Conservation (phyloP, 2,888 invertebrate genomes). For the Chloroclystis v-ata region DNA sequence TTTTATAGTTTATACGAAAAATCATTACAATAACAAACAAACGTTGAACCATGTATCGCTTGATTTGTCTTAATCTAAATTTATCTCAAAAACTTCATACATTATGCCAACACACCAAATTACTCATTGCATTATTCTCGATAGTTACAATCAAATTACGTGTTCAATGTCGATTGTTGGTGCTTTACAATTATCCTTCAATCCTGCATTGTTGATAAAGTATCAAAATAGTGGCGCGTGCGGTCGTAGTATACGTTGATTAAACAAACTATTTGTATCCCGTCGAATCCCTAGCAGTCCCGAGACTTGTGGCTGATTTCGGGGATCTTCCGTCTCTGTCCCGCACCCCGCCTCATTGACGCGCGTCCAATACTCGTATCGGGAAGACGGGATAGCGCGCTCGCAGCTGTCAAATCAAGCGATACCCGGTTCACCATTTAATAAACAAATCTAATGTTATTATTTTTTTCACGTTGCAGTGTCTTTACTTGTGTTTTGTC, state of each 20-base stretch:
- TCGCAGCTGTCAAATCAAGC: constrained; percentile 76
- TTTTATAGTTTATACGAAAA: constrained; percentile 35
- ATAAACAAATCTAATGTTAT: constrained; percentile 38
- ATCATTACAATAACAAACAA: constrained; percentile 26
- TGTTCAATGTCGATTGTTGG: constrained; percentile 36
- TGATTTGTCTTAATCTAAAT: constrained; percentile 43
- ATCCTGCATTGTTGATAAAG: constrained; percentile 20
- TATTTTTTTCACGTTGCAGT: constrained; percentile 60
- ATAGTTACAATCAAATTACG: constrained; percentile 36
- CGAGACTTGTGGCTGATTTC: constrained; percentile 57
- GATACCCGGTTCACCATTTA: constrained; percentile 45
- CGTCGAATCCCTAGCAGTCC: constrained; percentile 57
- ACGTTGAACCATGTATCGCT: constrained; percentile 41
- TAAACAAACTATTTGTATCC: constrained; percentile 68
- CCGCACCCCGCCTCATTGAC: constrained; percentile 60
- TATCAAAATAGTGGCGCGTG: constrained; percentile 41
- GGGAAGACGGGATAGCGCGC: constrained; percentile 72
- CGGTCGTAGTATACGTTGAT: constrained; percentile 58
- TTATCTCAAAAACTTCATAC: constrained; percentile 3
- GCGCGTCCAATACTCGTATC: constrained; percentile 62
- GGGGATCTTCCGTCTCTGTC: constrained; percentile 46
- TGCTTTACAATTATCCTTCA: constrained; percentile 11
- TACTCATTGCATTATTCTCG: constrained; percentile 24
- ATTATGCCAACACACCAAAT: constrained; percentile 15
- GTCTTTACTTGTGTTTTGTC: constrained; percentile 77